Evolutionary conservation across 2,113 vertebrate species (phyloP).

Genomic region (Neolamprologus sp.): DNA sequence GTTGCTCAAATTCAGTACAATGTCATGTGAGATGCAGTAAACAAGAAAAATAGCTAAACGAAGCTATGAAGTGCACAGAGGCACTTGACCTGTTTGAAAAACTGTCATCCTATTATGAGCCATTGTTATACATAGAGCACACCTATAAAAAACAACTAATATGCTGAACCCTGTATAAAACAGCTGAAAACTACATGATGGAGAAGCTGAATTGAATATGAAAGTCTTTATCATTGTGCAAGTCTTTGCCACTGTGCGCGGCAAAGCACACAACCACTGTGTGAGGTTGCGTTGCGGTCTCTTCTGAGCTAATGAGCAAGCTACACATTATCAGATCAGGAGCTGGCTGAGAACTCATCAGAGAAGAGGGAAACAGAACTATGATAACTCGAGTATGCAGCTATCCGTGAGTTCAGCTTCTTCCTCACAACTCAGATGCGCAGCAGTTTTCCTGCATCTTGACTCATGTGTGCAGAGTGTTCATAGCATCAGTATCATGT

Average conservation of each 20-base stretch:
- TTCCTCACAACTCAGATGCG: neutral
- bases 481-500: accelerated
- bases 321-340: neutral
- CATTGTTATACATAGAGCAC: neutral
- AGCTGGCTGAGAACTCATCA: neutral
- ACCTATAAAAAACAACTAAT: neutral
- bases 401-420: neutral
- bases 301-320: neutral
- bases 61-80: neutral
- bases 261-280: neutral
- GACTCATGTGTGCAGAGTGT: neutral
- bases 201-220: neutral
- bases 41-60: neutral
- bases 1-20: neutral
- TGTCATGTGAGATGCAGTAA: neutral
- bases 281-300: neutral
- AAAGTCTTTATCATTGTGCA: neutral
- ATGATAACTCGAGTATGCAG: neutral
- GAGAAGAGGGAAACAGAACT: neutral
- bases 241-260: neutral
- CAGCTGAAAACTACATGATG: neutral
- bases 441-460: neutral
- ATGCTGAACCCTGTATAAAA: neutral
- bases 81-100: neutral
- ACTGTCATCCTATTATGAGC: neutral